These are phyloP conservation scores for Chamaetylas fuelleborni DNA, from an alignment of 2,113 vertebrate species.

Conservation along the genomic window DNA sequence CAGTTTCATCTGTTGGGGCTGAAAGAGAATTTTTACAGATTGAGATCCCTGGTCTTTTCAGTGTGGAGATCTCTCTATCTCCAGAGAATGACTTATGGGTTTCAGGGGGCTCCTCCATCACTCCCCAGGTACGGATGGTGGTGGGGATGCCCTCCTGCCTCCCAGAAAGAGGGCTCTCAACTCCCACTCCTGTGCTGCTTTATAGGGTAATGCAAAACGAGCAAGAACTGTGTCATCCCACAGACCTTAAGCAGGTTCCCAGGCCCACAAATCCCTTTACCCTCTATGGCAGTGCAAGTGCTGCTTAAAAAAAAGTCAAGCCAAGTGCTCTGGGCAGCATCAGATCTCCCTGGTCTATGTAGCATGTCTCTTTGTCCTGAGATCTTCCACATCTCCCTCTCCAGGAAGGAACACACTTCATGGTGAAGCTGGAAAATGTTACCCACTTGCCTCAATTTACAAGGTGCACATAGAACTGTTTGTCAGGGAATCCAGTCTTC, in stretches of 20 bases:
- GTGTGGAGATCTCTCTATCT: background rate
- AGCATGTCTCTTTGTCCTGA: background rate
- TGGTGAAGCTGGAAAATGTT: background rate
- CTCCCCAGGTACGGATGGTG: background rate
- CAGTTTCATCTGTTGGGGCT: accelerated
- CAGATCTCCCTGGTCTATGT: background rate
- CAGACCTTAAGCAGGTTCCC: background rate
- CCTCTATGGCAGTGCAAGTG: background rate
- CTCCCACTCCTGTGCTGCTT: background rate
- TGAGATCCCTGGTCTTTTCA: background rate
- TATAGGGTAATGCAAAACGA: background rate
- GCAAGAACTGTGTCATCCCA: background rate
- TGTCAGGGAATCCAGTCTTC: background rate
- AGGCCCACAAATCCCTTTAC: background rate
- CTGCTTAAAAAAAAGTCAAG: background rate
- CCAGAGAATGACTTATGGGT: background rate
- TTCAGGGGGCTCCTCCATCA: background rate
- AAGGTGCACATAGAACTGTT: background rate
- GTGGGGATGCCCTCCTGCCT: background rate
- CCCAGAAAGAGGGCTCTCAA: background rate
- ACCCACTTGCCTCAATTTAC: background rate
- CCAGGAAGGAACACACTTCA: background rate
- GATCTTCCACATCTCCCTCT: background rate
- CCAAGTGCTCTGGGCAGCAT: background rate
- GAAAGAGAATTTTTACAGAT: background rate